Evolutionary conservation across 2,888 invertebrate genomes (phyloP).

Genomic region (Trachelus troglodyta): DNA sequence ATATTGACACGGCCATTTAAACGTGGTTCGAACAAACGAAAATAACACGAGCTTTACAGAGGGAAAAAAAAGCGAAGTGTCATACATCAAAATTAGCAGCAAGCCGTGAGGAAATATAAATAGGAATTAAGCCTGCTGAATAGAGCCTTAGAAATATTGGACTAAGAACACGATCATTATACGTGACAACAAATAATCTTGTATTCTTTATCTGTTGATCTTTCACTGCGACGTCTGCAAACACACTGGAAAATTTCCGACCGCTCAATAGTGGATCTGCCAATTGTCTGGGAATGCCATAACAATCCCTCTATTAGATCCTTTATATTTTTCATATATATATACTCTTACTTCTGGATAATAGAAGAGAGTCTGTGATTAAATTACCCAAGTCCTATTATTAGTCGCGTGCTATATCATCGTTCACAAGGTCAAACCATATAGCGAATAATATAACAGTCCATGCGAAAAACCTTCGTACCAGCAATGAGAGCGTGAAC

Average conservation of each 20-base stretch:
- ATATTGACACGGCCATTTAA: neutral
- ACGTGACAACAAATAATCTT: neutral
- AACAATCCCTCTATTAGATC: neutral
- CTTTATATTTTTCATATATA: neutral
- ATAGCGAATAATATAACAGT: constrained; percentile 5
- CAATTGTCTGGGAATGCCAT: neutral
- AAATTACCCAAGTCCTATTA: neutral
- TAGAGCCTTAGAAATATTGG: neutral
- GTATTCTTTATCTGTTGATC: neutral
- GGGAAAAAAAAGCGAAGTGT: neutral
- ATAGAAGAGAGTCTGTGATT: neutral
- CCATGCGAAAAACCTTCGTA: constrained; percentile 50
- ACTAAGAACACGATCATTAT: neutral
- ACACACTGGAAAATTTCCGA: neutral
- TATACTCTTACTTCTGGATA: neutral
- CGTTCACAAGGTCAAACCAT: constrained; percentile 27
- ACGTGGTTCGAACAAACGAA: neutral
- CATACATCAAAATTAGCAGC: neutral
- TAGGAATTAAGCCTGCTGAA: neutral
- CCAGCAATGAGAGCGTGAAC: constrained; percentile 63
- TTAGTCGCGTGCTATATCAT: constrained; percentile 20
- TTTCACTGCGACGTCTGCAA: neutral
- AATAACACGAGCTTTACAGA: neutral
- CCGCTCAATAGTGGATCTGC: neutral
- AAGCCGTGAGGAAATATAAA: neutral